Conservation (phyloP, 1,140 invertebrate species). For the Telenomus remus region DNA sequence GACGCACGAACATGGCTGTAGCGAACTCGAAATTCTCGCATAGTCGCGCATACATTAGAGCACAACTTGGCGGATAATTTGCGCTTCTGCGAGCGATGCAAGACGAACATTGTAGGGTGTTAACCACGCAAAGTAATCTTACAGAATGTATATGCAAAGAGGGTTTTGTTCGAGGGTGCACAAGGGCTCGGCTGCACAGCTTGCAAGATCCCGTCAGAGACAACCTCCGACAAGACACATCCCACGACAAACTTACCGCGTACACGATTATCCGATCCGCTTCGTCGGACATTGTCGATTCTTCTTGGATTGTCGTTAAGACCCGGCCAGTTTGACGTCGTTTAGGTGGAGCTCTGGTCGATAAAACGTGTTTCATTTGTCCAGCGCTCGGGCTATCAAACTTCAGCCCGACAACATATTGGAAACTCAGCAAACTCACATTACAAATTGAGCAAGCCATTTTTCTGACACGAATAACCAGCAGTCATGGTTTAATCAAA, state of each 20-base stretch:
- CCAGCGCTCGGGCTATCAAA: no score
- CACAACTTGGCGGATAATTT: conserved; percentile 72
- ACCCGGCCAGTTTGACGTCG: conserved; percentile 17
- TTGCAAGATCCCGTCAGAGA: conserved; percentile 71
- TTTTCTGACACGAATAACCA: no score
- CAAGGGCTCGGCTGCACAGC: conserved; percentile 67
- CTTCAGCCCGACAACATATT: no score
- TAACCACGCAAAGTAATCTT: conserved; percentile 77
- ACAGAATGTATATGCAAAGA: conserved; percentile 77
- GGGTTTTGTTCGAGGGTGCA: conserved; percentile 67
- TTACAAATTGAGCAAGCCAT: no score
- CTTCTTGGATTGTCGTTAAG: conserved; percentile 49
- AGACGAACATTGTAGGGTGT: conserved; percentile 66
- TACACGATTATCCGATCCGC: conserved; percentile 41
- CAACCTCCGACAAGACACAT: conserved; percentile 70
- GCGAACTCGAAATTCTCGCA: conserved; percentile 71
- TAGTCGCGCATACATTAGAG: conserved; percentile 75
- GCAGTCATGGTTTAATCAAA: no score
- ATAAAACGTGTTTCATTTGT: conserved; percentile 14
- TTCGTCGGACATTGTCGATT: conserved; percentile 49
- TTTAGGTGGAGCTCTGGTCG: conserved; percentile 46
- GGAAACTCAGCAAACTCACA: no score
- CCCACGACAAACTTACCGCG: conserved; percentile 63
- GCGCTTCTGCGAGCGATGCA: conserved; percentile 61
- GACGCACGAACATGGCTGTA: conserved; percentile 64